Percentiles rank a stretch among this genome's conserved stretches.
These are phyloP conservation scores for Acrocephalus scirpaceus DNA, from an alignment of 2,797 vertebrate species.

Conservation along the genomic window DNA sequence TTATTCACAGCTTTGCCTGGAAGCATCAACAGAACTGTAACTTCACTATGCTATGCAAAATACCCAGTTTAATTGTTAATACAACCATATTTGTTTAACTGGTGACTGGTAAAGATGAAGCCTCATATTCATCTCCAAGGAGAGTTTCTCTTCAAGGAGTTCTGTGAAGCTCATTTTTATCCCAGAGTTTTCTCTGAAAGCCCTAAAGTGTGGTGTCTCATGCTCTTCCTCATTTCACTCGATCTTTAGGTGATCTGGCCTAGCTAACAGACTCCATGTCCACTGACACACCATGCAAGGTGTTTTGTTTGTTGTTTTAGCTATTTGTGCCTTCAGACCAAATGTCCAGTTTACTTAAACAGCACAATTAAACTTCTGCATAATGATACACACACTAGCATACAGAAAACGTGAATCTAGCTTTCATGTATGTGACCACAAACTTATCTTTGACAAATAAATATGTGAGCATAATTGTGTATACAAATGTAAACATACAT, in stretches of 20 bases:
- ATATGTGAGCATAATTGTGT: not conserved
- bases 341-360: not conserved
- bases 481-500: not conserved
- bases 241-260: not conserved
- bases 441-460: not conserved
- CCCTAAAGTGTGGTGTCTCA: not conserved
- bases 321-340: not conserved
- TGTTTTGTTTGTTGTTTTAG: not conserved
- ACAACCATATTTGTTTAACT: not conserved
- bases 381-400: not conserved
- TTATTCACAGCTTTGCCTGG: not conserved
- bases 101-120: not conserved
- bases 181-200: not conserved
- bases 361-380: not conserved
- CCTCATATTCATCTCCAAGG: not conserved
- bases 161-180: not conserved
- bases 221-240: not conserved
- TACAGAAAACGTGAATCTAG: not conserved
- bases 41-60: not conserved
- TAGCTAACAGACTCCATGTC: not conserved
- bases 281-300: not conserved
- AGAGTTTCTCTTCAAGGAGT: not conserved
- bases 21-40: not conserved
- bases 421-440: not conserved
- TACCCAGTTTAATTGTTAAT: not conserved